Evolutionary conservation across 2,888 invertebrate genomes (phyloP), one percentile per base, ranked within the genome.

Genomic region (Acleris holmiana): DNA sequence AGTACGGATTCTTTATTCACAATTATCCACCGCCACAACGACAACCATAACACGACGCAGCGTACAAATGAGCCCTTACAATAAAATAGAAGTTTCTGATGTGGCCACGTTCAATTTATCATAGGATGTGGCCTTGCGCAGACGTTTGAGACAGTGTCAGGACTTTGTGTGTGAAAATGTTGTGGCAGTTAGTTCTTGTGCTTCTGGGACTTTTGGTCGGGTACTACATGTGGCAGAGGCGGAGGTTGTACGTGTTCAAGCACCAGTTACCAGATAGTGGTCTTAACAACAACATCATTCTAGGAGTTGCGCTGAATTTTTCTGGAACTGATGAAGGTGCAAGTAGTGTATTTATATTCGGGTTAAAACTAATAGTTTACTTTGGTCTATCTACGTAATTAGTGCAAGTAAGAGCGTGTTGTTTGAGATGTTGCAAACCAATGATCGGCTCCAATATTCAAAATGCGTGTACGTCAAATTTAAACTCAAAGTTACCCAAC

Each of bases 281-380:
- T 13, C 41, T 41, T 4, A 41, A 41, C 5, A n/a, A 41, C 15
- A 41, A 41, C n/a, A 15, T n/a, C n/a, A 41, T 41, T n/a, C 2
- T 41, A 2, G 41, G 41, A 13, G 41, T 41, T n/a, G 41, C 41
- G 5, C 41, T 15, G 4, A 41, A 41, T 41, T 41, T 41, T 41
- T 41, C 41, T 41, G 41, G 41, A 41, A 41, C 8, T 41, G 41
- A 41, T 41, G 41, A 41, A 41, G 41, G 41, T 41, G 15, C n/a
- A 5, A 15, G 40, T 15, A 3, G 15, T 41, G 5, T 41, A 15
- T 15, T 29, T 15, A 41, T 0, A 4, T 41, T 15, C 6, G 13
- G 13, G 6, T 15, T 15, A 15, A 41, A 13, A 41, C 41, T 6
- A 41, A 2, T n/a, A 10, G 40, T 40, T 25, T 25, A 7, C 1